Evolutionary conservation across 2,113 vertebrate genomes (phyloP).

Genomic region (Oplegnathus fasciatus): DNA sequence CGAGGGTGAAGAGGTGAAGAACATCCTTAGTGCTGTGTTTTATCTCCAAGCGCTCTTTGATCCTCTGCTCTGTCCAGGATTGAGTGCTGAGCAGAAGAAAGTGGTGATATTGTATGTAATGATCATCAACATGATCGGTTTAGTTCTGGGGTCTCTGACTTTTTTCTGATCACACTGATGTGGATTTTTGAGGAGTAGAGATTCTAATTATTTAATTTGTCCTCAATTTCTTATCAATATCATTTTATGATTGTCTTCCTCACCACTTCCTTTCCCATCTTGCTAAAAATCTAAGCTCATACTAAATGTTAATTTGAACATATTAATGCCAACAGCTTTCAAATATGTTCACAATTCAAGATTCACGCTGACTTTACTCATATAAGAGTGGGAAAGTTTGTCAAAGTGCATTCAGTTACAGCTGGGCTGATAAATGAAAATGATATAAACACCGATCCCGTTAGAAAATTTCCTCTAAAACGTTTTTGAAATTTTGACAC

Average conservation of each 20-base stretch:
- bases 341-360: neutral
- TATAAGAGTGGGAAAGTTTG: neutral
- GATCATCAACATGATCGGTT: neutral
- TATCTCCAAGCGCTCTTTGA: constrained; percentile 24
- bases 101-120: neutral
- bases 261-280: neutral
- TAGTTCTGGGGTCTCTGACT: neutral
- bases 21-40: constrained; percentile 34
- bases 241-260: no score
- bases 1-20: constrained; percentile 49
- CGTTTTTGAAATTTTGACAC: no score
- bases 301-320: no score
- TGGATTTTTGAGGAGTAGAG: neutral
- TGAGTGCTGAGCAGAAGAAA: neutral
- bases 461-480: no score
- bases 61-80: constrained; percentile 16
- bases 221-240: no score
- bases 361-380: no score
- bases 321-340: neutral
- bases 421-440: no score
- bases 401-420: neutral
- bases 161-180: neutral
- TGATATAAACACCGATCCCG: no score
- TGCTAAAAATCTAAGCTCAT: no score
- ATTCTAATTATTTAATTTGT: neutral